A percentile compares a stretch with the other conserved stretches of the same genome.
Evolutionary conservation across 2,888 invertebrate species (phyloP).

Genomic region (Hymenopus coronatus): DNA sequence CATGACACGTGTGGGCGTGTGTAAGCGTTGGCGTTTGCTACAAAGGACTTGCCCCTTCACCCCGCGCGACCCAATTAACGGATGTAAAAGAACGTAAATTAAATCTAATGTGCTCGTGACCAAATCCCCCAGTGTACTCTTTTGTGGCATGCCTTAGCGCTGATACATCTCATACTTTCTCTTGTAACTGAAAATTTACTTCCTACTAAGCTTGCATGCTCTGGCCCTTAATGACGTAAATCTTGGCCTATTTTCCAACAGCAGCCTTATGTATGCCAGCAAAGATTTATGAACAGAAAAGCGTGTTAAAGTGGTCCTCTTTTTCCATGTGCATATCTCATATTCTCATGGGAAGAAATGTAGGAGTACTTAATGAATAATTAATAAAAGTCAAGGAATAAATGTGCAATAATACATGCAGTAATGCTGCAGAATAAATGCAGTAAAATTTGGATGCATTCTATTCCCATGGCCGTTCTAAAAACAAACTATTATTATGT

Average conservation of each 20-base stretch:
- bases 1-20: not conserved
- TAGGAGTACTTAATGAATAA: too few relatives aligned
- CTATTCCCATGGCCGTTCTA: too few relatives aligned
- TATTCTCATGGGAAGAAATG: too few relatives aligned
- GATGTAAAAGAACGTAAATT: not conserved
- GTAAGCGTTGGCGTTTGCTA: not conserved
- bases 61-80: not conserved
- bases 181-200: not conserved
- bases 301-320: not conserved
- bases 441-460: too few relatives aligned
- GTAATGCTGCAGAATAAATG: too few relatives aligned
- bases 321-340: too few relatives aligned
- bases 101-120: not conserved
- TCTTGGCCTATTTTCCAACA: not conserved
- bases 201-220: not conserved
- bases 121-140: not conserved
- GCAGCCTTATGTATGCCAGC: not conserved
- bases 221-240: not conserved
- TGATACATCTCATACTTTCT: not conserved
- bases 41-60: not conserved
- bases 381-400: too few relatives aligned
- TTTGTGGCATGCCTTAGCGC: not conserved
- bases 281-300: not conserved
- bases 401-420: too few relatives aligned
- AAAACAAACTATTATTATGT: too few relatives aligned